phyloP scores from a whole-genome alignment of 1,140 invertebrate species.

The Drosophila subobscura region DNA sequence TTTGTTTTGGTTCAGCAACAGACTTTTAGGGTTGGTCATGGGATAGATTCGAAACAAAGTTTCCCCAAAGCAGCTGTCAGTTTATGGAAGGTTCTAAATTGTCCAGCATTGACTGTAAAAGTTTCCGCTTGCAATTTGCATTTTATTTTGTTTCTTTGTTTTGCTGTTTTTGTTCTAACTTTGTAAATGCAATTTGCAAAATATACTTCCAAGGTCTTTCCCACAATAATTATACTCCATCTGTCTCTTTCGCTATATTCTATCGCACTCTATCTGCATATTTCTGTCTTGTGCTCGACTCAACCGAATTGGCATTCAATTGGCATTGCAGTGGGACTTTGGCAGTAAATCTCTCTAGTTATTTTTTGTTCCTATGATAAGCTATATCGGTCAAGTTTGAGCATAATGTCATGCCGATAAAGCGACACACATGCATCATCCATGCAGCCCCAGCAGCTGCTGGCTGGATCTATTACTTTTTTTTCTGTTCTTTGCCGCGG shows the following conservation, averaged over 20 bases:
- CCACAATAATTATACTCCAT: not conserved
- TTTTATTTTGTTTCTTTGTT: not conserved
- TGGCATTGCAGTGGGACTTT: constrained; percentile 7
- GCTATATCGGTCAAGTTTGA: constrained; percentile 69
- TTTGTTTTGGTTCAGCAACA: not conserved
- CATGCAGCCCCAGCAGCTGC: constrained; percentile 23
- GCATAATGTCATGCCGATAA: constrained; percentile 47
- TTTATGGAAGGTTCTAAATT: no score
- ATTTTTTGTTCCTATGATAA: constrained; percentile 28
- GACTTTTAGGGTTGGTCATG: no score
- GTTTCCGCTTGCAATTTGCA: not conserved
- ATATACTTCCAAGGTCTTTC: constrained; percentile 2
- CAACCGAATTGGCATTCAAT: constrained; percentile 49
- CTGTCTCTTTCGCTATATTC: no score
- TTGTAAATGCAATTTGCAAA: not conserved
- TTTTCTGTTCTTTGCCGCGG: constrained; percentile 15
- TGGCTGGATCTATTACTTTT: constrained; percentile 37
- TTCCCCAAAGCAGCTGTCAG: no score
- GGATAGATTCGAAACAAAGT: no score
- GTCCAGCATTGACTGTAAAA: no score
- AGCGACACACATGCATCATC: constrained; percentile 4
- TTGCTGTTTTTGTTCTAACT: not conserved
- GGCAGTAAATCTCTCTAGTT: not conserved
- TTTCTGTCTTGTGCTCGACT: constrained; percentile 7
- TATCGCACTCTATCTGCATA: no score